Evolutionary conservation across 2,888 invertebrate genomes (phyloP).

Genomic region (Patella ulyssiponensis): DNA sequence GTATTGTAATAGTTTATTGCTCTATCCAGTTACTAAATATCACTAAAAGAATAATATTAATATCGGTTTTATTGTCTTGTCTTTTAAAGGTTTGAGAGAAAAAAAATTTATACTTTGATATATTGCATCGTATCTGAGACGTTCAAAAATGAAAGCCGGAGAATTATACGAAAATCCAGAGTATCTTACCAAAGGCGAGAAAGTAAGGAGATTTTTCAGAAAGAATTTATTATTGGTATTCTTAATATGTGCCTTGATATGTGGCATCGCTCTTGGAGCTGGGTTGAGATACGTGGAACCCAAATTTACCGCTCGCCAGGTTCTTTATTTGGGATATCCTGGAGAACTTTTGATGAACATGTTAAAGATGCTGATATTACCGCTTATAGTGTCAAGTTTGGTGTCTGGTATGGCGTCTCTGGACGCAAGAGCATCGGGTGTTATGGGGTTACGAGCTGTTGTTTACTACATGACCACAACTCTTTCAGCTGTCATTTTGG

Average conservation of each 20-base stretch:
- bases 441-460: slow-evolving; percentile 87
- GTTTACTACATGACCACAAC: slow-evolving; percentile 93
- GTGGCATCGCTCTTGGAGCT: slow-evolving; percentile 76
- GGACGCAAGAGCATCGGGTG: slow-evolving; percentile 90
- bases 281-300: slow-evolving; percentile 73
- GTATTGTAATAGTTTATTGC: too few species aligned
- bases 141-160: background rate
- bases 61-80: too few species aligned
- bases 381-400: slow-evolving; percentile 78
- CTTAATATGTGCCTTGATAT: slow-evolving; percentile 75
- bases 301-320: slow-evolving; percentile 78
- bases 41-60: too few species aligned
- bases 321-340: slow-evolving; percentile 78
- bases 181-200: slow-evolving; percentile 16
- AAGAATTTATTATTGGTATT: slow-evolving; percentile 75
- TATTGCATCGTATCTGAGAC: too few species aligned
- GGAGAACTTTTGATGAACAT: slow-evolving; percentile 80
- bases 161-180: background rate
- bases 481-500: slow-evolving; percentile 88
- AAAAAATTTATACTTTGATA: too few species aligned
- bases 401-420: slow-evolving; percentile 85
- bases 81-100: too few species aligned
- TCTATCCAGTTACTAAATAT: too few species aligned
- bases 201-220: slow-evolving; percentile 21
- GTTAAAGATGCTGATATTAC: slow-evolving; percentile 81